Conservation (phyloP, 2,888 invertebrate genomes). For the Cantharis lateralis region DNA sequence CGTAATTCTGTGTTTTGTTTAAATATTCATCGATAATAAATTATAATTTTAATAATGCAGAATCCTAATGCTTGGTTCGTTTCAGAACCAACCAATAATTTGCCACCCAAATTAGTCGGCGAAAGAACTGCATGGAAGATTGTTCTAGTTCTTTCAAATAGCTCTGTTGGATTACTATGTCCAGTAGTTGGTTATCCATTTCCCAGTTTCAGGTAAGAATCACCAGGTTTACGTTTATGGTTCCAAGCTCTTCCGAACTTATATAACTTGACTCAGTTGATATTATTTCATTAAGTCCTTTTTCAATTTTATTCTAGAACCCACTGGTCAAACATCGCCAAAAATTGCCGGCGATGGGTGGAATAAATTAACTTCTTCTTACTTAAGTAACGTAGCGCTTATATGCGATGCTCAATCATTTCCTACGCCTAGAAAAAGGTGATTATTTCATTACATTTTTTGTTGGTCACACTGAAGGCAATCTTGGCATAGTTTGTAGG, state of each 20-base stretch:
- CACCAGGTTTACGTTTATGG: not conserved
- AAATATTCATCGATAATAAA: not conserved
- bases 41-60: conserved; percentile 27
- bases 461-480: not conserved
- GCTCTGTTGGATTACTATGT: conserved; percentile 67
- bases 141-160: conserved; percentile 59
- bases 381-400: conserved; percentile 47
- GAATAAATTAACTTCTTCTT: conserved; percentile 56
- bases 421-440: conserved; percentile 62
- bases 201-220: conserved; percentile 73
- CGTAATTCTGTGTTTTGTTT: not conserved
- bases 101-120: conserved; percentile 57
- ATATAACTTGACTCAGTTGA: not conserved
- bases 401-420: conserved; percentile 63
- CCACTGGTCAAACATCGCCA: conserved; percentile 60
- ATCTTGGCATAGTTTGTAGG: not conserved
- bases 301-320: conserved; percentile 51
- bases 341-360: conserved; percentile 61
- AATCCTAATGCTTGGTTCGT: conserved; percentile 49
- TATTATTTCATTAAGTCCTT: not conserved
- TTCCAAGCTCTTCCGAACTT: not conserved
- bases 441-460: not conserved
- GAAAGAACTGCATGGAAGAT: conserved; percentile 64
- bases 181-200: conserved; percentile 72
- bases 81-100: conserved; percentile 58